Base-by-base conservation (phyloP, 2,797 vertebrate genomes). In the Microctenopoma stevenorrisi region DNA sequence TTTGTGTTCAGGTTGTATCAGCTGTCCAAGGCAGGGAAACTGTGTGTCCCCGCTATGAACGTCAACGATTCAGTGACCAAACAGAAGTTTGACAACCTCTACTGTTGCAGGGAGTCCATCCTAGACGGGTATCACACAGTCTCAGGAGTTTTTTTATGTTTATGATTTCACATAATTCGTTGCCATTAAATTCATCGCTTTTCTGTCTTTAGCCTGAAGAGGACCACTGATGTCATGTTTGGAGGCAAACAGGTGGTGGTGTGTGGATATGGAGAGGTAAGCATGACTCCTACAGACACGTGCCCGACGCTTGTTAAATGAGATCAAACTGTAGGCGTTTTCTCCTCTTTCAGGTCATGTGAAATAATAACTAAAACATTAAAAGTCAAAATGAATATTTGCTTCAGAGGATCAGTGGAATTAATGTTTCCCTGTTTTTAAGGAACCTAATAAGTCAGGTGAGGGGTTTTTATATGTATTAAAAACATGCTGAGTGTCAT, bases 61-160 rank as follows among this genome's bases (percentile, higher is more conserved):
- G 97, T 98, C 85, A 98, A 98, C 35, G 97, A 98, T 88, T 98
- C 97, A 0, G 97, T 98, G 66, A 98, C 97, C 48, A 98, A 98
- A 86, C 97, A 98, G 92, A 98, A 98, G 89, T 98, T 98, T 78
- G 97, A 98, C 91, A 98, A 98, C 91, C 94, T 98, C 6, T 98
- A 98, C 92, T 98, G 97, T 92, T 98, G 97, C 93, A 91, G 97
- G 44, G 97, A 98, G 88, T 98, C 97, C 68, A 98, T 98, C 89
- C 87, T 98, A 72, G 97, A 98, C 0, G 97, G 97, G 97, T 98
- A 91, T 10, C 61, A 66, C 48, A 26, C 26, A 0, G 0, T 10
- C 25, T 56, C 25, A 42, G 25, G 4, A 3, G 26, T 64, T 54
- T 6, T 44, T 28, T 28, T 58, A 7, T 56, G 54, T 14, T 13